Base-by-base conservation (phyloP, 2,797 vertebrate species). In the Ctenopoma kingsleyae region DNA sequence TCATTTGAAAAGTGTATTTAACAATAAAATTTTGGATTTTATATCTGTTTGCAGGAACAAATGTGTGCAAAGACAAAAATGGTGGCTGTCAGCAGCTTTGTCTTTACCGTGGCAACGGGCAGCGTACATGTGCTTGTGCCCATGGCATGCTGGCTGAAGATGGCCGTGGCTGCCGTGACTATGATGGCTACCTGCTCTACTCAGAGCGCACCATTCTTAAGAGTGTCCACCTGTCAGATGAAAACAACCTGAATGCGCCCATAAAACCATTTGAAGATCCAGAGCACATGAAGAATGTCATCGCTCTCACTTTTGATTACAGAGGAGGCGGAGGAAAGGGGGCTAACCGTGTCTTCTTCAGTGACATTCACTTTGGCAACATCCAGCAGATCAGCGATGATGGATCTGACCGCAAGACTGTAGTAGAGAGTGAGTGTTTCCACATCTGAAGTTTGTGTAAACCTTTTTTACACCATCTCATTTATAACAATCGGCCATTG, bases 231-330 rank as follows among this genome's bases (percentile, higher is more conserved):
- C 92, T 99, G 20, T 99, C 97, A 0, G 98, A 99, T 0, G 98
- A 99, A 85, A 98, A 95, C 89, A 98, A 99, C 90, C 95, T 98
- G 47, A 99, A 99, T 0, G 97, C 98, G 0, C 98, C 98, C 0
- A 96, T 99, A 59, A 97, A 98, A 67, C 97, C 98, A 1, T 99
- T 99, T 0, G 98, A 99, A 88, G 97, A 99, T 1, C 95, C 96
- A 0, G 97, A 99, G 58, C 96, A 98, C 94, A 99, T 99, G 98
- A 99, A 99, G 90, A 99, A 99, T 0, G 98, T 99, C 84, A 99
- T 99, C 0, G 98, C 98, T 0, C 88, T 99, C 77, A 96, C 97
- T 3, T 99, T 99, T 0, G 97, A 99, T 86, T 98, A 97, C 88
- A 93, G 96, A 64, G 95, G 95, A 6, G 95, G 95, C 3, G 95